Evolutionary conservation across 2,113 vertebrate genomes (phyloP).

Genomic region (Pristiophorus japonicus): DNA sequence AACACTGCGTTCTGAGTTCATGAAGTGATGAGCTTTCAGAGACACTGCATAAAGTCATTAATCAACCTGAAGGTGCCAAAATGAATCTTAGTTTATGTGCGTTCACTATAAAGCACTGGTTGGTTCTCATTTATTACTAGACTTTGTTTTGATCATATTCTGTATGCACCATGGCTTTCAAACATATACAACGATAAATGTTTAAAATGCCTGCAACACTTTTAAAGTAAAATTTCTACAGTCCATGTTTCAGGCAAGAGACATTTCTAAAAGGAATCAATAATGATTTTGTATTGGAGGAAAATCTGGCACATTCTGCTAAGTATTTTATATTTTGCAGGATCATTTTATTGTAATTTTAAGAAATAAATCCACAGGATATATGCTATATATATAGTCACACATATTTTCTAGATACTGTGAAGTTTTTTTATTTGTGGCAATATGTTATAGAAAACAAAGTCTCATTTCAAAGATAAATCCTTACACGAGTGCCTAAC

Average conservation of each 20-base stretch:
- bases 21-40: background rate
- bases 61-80: background rate
- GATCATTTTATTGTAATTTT: background rate
- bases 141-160: background rate
- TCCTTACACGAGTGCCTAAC: background rate
- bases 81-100: background rate
- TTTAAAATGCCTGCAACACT: background rate
- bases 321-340: background rate
- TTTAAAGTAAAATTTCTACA: background rate
- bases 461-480: background rate
- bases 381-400: background rate
- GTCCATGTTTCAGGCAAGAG: background rate
- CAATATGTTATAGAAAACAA: background rate
- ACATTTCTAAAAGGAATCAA: background rate
- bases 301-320: background rate
- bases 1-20: background rate
- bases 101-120: background rate
- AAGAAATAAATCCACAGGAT: background rate
- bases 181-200: background rate
- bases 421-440: background rate
- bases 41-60: background rate
- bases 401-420: background rate
- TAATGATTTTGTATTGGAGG: background rate
- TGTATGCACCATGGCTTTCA: background rate
- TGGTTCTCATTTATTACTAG: background rate